Evolutionary conservation across 2,113 vertebrate genomes (phyloP).

Genomic region (Deroptyus accipitrinus): DNA sequence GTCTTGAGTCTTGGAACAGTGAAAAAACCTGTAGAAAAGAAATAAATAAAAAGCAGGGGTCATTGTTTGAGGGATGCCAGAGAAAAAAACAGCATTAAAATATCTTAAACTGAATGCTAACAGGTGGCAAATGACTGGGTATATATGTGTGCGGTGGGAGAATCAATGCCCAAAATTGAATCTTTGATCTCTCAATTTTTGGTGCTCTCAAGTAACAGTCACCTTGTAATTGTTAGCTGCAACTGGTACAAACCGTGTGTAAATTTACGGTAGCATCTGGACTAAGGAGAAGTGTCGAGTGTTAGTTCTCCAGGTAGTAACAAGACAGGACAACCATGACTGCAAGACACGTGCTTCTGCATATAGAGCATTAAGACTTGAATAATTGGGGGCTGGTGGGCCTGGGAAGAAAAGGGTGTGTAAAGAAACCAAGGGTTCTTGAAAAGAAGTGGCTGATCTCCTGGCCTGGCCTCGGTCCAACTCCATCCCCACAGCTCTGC

Average conservation of each 20-base stretch:
- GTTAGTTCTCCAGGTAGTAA: neutral
- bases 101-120: neutral
- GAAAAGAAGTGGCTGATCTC: neutral
- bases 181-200: neutral
- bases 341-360: neutral
- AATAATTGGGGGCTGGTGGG: neutral
- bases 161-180: neutral
- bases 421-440: neutral
- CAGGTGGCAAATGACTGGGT: neutral
- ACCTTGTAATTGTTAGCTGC: neutral
- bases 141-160: neutral
- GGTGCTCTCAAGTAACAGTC: neutral
- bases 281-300: neutral
- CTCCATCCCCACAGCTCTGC: too few relatives aligned
- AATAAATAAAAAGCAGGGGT: neutral
- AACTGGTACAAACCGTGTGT: neutral
- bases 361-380: neutral
- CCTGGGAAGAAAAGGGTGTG: neutral
- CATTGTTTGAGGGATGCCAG: neutral
- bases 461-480: neutral
- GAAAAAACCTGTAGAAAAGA: neutral
- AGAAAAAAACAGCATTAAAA: neutral
- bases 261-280: neutral
- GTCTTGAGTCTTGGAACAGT: neutral
- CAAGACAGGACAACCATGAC: neutral